Conservation (phyloP, 2,888 invertebrate species). For the Standfussiana lucernea region DNA sequence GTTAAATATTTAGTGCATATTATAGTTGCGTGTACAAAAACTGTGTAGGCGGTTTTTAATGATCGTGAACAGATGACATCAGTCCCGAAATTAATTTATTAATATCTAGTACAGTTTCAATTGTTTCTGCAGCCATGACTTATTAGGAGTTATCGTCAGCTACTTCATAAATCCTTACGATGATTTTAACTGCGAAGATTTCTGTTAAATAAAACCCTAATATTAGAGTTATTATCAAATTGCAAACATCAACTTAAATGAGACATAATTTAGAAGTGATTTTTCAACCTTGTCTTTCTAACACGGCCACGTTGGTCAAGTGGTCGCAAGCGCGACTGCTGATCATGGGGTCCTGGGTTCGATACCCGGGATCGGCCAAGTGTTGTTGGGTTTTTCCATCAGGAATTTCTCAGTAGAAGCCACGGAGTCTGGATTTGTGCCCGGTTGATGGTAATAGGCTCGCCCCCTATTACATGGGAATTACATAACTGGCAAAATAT, state of each 20-base stretch:
- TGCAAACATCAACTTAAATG: no score
- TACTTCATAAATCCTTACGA: constrained; percentile 7
- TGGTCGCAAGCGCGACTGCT: no score
- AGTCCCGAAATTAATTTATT: constrained; percentile 22
- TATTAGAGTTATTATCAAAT: background rate
- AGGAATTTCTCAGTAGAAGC: no score
- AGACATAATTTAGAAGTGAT: background rate
- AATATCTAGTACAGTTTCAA: constrained; percentile 12
- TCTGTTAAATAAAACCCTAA: background rate
- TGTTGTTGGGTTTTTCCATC: no score
- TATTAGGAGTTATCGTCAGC: background rate
- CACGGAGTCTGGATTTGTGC: no score
- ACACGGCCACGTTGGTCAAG: no score
- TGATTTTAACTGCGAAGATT: background rate
- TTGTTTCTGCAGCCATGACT: background rate
- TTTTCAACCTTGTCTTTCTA: background rate
- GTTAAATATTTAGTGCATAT: background rate
- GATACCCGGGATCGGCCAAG: no score
- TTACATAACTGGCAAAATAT: no score
- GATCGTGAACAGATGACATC: constrained; percentile 24
- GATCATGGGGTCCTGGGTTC: no score
- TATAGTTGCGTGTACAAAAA: background rate
- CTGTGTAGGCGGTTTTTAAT: constrained; percentile 26
- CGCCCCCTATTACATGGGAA: no score
- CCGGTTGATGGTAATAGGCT: no score